A percentile compares a stretch with the other conserved stretches of the same genome.
These are phyloP conservation scores for Eledone cirrhosa DNA, from an alignment of 2,888 invertebrate species.

Conservation along the genomic window DNA sequence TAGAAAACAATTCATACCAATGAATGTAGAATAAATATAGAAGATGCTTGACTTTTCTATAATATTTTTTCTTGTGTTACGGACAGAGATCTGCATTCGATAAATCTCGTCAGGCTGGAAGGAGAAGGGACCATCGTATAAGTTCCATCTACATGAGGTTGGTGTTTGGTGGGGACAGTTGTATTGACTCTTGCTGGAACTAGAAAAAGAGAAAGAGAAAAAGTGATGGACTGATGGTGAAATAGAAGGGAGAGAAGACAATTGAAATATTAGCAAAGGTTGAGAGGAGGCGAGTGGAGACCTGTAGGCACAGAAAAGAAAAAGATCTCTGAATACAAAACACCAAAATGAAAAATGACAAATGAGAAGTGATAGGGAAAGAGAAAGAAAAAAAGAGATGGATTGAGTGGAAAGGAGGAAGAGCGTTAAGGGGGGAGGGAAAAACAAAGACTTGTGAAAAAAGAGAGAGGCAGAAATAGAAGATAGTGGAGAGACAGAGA, in stretches of 20 bases:
- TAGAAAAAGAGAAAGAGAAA: neutral
- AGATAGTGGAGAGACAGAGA: neutral
- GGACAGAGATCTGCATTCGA: slow-evolving; percentile 44
- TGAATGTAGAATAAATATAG: slow-evolving; percentile 31
- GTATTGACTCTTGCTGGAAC: slow-evolving; percentile 35
- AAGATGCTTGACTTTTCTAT: slow-evolving; percentile 29
- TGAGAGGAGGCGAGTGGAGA: neutral
- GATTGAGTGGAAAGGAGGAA: neutral
- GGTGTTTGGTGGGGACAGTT: slow-evolving; percentile 46
- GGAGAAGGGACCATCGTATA: slow-evolving; percentile 35
- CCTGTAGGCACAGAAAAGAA: neutral
- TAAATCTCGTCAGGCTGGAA: slow-evolving; percentile 42
- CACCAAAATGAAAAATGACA: neutral
- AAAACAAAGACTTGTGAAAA: neutral
- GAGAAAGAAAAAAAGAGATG: neutral
- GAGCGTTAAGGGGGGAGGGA: neutral
- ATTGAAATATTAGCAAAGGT: neutral
- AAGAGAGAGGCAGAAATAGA: neutral
- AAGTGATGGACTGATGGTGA: neutral
- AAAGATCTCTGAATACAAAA: neutral
- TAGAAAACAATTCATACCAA: slow-evolving; percentile 31
- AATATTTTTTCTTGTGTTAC: slow-evolving; percentile 32
- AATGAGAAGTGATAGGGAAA: no score
- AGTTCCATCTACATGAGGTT: slow-evolving; percentile 48
- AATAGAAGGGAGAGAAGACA: neutral